phyloP scores from a whole-genome alignment of 2,797 vertebrate genomes.

The Fratercula arctica region DNA sequence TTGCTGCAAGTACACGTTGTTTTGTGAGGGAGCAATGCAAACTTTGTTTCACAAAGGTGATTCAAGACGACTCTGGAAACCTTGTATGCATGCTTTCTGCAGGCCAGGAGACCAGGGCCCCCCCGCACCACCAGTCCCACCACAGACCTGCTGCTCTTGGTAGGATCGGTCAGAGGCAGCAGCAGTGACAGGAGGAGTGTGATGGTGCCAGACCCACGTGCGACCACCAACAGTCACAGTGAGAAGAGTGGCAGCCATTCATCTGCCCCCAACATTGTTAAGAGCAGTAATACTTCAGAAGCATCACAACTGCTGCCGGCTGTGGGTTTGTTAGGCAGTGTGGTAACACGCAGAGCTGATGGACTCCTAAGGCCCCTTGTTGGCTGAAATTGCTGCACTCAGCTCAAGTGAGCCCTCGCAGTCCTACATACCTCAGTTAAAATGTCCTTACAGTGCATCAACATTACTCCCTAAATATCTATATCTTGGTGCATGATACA shows the following conservation, averaged over 20 bases:
- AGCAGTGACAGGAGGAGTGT: neutral
- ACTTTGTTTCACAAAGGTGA: neutral
- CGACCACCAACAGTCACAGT: neutral
- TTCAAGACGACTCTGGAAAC: neutral
- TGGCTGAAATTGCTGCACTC: neutral
- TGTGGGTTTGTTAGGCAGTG: fast-evolving
- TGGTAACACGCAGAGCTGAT: neutral
- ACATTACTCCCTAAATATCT: neutral
- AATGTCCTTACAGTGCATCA: neutral
- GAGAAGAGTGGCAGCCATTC: neutral
- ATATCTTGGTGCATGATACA: neutral
- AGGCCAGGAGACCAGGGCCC: neutral
- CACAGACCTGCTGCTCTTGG: neutral
- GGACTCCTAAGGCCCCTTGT: neutral
- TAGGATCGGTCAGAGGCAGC: neutral
- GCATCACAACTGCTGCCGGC: neutral
- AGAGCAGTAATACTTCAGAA: neutral
- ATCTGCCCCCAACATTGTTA: neutral
- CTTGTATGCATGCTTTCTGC: fast-evolving
- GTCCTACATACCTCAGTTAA: fast-evolving
- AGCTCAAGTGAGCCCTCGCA: neutral
- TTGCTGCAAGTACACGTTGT: fast-evolving
- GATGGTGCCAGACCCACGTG: fast-evolving
- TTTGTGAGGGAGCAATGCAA: neutral
- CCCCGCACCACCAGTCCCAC: neutral